A percentile compares a stretch with the other conserved stretches of the same genome.
Conservation (phyloP, 2,797 vertebrate genomes). For the Oreortyx pictus region DNA sequence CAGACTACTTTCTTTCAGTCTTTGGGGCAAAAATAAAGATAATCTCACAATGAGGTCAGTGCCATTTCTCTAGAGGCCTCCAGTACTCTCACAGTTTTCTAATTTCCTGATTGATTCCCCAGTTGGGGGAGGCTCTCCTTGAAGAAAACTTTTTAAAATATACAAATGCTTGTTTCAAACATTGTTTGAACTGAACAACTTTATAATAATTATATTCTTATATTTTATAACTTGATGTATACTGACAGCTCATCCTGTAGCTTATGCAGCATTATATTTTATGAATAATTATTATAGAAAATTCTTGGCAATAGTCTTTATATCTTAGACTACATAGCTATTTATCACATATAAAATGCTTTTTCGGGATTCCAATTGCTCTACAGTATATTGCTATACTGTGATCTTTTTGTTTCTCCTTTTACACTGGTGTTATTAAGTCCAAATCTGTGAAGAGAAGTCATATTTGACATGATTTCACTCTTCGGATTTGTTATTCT, state of each 20-base stretch:
- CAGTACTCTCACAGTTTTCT: neutral
- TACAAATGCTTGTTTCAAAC: neutral
- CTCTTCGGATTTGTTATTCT: constrained; percentile 48
- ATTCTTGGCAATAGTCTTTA: neutral
- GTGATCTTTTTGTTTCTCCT: neutral
- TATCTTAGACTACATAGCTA: neutral
- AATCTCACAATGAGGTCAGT: neutral
- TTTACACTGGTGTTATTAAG: neutral
- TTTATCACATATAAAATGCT: neutral
- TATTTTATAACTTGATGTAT: neutral
- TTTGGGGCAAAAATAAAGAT: neutral
- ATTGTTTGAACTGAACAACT: neutral
- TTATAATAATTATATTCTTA: neutral
- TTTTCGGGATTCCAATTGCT: neutral
- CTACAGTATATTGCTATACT: neutral
- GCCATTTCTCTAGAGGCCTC: neutral
- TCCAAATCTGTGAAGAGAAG: neutral
- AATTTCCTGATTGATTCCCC: neutral
- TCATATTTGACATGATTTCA: constrained; percentile 13
- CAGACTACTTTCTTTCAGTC: neutral
- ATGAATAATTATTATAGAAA: neutral
- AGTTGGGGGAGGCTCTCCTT: neutral
- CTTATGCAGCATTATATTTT: neutral
- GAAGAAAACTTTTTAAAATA: neutral
- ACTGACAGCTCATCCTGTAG: neutral